These are phyloP conservation scores for Anas bahamensis DNA, from an alignment of 2,797 vertebrate genomes.

Conservation along the genomic window DNA sequence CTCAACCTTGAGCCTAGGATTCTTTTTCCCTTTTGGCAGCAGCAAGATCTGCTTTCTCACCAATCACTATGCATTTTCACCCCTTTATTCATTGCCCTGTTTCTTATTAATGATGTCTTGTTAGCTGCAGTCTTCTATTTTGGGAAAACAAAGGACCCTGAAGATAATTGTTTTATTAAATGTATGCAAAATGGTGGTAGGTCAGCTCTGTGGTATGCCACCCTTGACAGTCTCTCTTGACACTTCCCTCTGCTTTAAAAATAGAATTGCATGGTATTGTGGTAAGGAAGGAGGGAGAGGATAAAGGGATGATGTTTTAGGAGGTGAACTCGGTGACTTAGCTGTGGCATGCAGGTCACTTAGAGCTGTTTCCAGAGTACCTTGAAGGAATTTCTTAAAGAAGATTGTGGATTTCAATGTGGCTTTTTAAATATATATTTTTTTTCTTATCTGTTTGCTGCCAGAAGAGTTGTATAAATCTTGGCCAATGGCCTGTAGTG, in stretches of 20 bases:
- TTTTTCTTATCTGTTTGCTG: background rate
- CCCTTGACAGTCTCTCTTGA: slow-evolving; percentile 9
- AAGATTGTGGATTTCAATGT: background rate
- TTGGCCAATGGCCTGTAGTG: slow-evolving; percentile 18
- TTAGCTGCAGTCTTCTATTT: background rate
- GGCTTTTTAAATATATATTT: background rate
- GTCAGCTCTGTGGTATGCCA: background rate
- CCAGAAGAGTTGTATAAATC: background rate
- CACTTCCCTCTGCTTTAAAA: background rate
- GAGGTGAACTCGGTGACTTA: background rate
- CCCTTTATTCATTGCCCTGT: background rate
- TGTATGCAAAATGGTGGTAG: background rate
- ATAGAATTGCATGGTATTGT: background rate
- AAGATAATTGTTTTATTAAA: slow-evolving; percentile 29
- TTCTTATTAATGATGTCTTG: background rate
- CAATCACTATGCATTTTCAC: background rate
- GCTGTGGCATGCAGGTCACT: background rate
- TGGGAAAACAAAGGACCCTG: slow-evolving; percentile 19
- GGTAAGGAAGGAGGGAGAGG: background rate
- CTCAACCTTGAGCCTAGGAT: background rate
- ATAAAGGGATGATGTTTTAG: background rate
- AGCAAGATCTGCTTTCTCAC: background rate
- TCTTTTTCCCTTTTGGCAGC: background rate
- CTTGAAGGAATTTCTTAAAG: background rate
- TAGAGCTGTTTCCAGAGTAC: background rate